Base-by-base conservation (phyloP, 2,797 vertebrate genomes). In the Vespertilio murinus region DNA sequence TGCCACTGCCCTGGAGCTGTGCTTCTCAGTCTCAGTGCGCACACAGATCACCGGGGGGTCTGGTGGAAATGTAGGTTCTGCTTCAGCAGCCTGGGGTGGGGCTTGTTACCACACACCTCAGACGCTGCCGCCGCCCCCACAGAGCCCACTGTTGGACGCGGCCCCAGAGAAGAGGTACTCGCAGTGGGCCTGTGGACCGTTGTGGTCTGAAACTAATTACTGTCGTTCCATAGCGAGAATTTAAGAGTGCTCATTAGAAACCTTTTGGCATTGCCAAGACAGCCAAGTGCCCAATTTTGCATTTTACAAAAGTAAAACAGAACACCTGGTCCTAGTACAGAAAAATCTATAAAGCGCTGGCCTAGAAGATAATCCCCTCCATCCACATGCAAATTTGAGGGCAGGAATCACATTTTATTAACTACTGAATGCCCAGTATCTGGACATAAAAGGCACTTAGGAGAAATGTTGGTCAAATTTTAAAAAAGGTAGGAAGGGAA, bases 251-350 rank as follows among this genome's bases (percentile, higher is more conserved):
- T 74, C 22, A 22, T 35, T 22, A 85, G 69, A 85, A 90, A 56
- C 3, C 25, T 89, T 75, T 23, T 81, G 49, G 83, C 22, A 33
- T 49, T 80, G 30, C 7, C 13, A 25, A 88, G 42, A 85, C 38
- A 35, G 1, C 17, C 64, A 45, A 64, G 40, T 47, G 30, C 25
- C 8, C 22, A 82, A 90, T 69, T 81, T 77, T 93, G 7, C 67
- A 71, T n/a, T 78, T 90, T 52, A 92, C 30, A 79, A 47, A 94
- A 93, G n/a, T 40, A 65, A 88, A 84, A 75, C 23, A 80, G 87
- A 92, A 91, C 12, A 47, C 22, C 33, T 67, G 54, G 33, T 85
- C 52, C 14, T 93, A 65, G 38, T 30, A 77, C 2, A 69, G 47
- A 65, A 73, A 82, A 78, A 12, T 65, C 75, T 79, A 59, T 38